Evolutionary conservation across 2,113 vertebrate species (phyloP), one percentile per base, ranked within the genome.

Genomic region (Leucosticte australis): DNA sequence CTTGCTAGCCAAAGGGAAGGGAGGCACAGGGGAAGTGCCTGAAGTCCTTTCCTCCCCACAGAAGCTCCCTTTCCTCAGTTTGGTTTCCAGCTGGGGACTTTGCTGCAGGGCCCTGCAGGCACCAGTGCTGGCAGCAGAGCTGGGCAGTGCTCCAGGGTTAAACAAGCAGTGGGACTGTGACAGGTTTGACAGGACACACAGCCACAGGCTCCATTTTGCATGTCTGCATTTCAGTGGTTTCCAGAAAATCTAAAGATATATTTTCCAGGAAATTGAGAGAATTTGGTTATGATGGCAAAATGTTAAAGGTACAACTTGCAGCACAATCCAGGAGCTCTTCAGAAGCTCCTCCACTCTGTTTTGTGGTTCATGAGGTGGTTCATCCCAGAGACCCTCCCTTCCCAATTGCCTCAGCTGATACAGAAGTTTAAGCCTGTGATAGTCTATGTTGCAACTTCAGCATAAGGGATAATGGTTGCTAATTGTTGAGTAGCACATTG

Each of bases 111-210:
- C 75, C 19, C 52, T 10, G 1, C 8, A n/a, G 52, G 70, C 49
- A 42, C 7, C 44, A 19, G 3, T 33, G 12, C 0, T 35, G 70
- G 46, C 35, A 52, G 74, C 60, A 46, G 12, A 47, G 78, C 70
- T 64, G 33, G 2, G 4, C 6, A 1, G 20, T 42, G 35, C 49
- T 79, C 42, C 3, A 2, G 33, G 49, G 28, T 47, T 24, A 47
- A 19, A 27, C 0, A 4, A 47, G 30, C 37, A 26, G 0, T 16
- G 33, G 44, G 20, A 11, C 62, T 52, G 3, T 8, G 27, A 15
- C 30, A 33, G 56, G 50, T 46, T 71, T 41, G 8, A 41, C 13
- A 33, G 57, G 39, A 39, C 31, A 30, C 15, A 6, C 33, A 41
- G n/a, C 70, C 60, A 13, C 3, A 2, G 16, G 9, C 27, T 69